These are phyloP conservation scores for Diachasma alloeum DNA, from an alignment of 1,140 invertebrate genomes.

Conservation along the genomic window DNA sequence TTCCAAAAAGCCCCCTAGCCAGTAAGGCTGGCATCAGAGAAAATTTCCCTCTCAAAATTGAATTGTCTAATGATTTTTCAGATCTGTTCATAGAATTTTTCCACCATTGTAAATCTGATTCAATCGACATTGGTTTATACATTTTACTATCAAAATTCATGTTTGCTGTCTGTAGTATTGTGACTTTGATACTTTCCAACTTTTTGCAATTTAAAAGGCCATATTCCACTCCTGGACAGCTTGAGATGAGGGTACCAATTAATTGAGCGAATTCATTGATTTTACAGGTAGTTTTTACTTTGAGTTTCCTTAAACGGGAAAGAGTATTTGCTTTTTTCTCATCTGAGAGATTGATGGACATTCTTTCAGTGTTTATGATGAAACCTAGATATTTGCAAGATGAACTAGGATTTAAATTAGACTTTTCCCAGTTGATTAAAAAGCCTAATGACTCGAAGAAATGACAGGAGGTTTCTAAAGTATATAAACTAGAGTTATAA, in stretches of 20 bases:
- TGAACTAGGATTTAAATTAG: neutral
- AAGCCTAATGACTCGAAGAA: neutral
- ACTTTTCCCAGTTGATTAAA: neutral
- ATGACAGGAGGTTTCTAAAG: neutral
- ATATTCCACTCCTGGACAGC: conserved; percentile 32
- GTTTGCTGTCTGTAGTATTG: neutral
- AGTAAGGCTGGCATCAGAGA: neutral
- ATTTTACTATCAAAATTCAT: conserved; percentile 6
- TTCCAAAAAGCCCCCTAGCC: conserved; percentile 11
- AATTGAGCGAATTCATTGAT: conserved; percentile 35
- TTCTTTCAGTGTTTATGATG: neutral
- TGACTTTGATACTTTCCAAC: conserved; percentile 5
- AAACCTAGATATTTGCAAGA: conserved; percentile 7
- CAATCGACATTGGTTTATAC: neutral
- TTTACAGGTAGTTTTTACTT: conserved; percentile 1
- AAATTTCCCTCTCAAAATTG: too few relatives aligned
- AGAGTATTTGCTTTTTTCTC: neutral
- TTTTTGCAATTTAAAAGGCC: conserved; percentile 32
- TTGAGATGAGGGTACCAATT: conserved; percentile 25
- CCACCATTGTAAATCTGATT: conserved; percentile 13
- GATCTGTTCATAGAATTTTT: neutral
- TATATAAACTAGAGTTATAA: neutral
- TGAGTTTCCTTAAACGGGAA: neutral
- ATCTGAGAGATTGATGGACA: neutral
- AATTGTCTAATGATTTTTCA: neutral